These are phyloP conservation scores for Dinocampus coccinellae DNA, from an alignment of 2,888 invertebrate species.

Conservation along the genomic window DNA sequence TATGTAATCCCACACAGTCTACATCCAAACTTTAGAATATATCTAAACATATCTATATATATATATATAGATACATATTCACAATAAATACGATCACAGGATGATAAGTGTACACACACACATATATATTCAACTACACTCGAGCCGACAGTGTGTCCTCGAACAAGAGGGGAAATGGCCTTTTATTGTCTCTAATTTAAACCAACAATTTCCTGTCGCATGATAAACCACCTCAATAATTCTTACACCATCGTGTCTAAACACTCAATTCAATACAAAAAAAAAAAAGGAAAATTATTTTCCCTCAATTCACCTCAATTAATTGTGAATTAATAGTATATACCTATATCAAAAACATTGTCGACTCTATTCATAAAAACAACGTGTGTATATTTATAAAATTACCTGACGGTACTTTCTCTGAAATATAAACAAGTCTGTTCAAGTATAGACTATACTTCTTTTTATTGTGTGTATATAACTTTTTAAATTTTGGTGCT, in stretches of 20 bases:
- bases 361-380: too few relatives aligned
- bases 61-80: constrained; percentile 6
- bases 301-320: too few relatives aligned
- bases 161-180: constrained; percentile 19
- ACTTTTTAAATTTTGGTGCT: not conserved
- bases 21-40: not conserved
- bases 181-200: constrained; percentile 63
- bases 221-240: constrained; percentile 25
- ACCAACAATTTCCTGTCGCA: constrained; percentile 58
- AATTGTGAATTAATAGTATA: too few relatives aligned
- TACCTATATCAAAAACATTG: too few relatives aligned
- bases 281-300: too few relatives aligned
- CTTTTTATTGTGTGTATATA: not conserved
- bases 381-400: too few relatives aligned
- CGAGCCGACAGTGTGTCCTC: constrained; percentile 26
- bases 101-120: not conserved
- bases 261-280: too few relatives aligned
- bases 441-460: not conserved
- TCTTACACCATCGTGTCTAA: too few relatives aligned
- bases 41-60: not conserved
- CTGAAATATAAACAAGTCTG: not conserved
- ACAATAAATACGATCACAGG: constrained; percentile 14
- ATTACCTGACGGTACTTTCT: too few relatives aligned
- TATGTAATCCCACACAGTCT: constrained; percentile 25
- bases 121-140: not conserved